These are phyloP conservation scores for Trachops cirrhosus DNA, from an alignment of 2,797 vertebrate species.

Conservation along the genomic window DNA sequence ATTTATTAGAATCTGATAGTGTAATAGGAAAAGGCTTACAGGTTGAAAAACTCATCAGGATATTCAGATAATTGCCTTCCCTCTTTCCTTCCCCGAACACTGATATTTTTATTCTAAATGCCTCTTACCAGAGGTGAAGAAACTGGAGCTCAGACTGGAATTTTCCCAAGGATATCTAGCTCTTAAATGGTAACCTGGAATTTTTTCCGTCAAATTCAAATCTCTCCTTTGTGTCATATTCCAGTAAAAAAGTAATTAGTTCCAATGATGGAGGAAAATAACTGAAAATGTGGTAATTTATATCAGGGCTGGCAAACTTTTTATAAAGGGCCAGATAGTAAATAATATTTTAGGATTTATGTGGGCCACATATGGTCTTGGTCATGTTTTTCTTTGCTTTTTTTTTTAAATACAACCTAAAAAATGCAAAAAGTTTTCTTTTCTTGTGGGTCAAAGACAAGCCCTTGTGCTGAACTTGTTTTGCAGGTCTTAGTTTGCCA, in stretches of 20 bases:
- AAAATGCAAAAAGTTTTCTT: not conserved
- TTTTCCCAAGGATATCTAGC: not conserved
- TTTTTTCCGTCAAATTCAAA: not conserved
- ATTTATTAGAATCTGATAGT: conserved; percentile 2
- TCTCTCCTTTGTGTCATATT: not conserved
- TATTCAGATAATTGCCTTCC: not conserved
- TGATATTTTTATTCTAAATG: conserved; percentile 16
- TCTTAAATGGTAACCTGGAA: not conserved
- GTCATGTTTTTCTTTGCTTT: not conserved
- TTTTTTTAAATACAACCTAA: not conserved
- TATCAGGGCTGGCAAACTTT: not conserved
- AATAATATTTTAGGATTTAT: not conserved
- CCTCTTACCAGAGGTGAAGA: not conserved
- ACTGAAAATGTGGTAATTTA: not conserved
- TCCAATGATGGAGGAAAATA: not conserved
- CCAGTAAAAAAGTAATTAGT: not conserved
- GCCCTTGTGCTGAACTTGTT: not conserved
- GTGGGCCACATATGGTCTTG: not conserved
- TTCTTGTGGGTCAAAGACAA: not conserved
- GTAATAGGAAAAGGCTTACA: not conserved
- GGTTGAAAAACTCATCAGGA: not conserved
- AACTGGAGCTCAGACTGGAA: not conserved
- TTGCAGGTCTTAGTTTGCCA: not conserved
- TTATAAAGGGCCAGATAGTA: not conserved
- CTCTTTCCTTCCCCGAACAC: not conserved